phyloP scores from a whole-genome alignment of 2,888 invertebrate species.

The Carpatolechia fugitivella region DNA sequence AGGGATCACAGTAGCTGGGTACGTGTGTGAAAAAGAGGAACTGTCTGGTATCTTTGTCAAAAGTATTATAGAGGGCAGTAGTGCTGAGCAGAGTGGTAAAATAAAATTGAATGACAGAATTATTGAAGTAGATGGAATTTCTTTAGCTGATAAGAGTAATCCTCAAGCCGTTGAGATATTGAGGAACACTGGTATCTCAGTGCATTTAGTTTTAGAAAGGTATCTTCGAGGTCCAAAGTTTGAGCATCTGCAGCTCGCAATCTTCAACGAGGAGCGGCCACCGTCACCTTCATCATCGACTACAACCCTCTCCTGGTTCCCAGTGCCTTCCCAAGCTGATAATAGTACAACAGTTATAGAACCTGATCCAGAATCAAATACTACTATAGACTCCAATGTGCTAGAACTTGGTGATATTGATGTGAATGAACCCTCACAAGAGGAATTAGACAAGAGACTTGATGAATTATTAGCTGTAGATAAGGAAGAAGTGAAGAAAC shows the following conservation, averaged over 20 bases:
- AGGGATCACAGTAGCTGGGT: conserved; percentile 97
- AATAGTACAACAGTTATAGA: conserved; percentile 83
- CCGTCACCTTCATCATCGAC: conserved; percentile 87
- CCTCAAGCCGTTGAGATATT: conserved; percentile 97
- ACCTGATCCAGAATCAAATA: conserved; percentile 88
- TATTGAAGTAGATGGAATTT: conserved; percentile 95
- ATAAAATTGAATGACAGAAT: conserved; percentile 98
- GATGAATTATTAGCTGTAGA: conserved; percentile 79
- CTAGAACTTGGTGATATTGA: conserved; percentile 77
- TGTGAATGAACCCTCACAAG: conserved; percentile 71
- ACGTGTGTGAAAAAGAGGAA: conserved; percentile 98
- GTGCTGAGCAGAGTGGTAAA: conserved; percentile 94
- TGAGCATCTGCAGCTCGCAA: conserved; percentile 93
- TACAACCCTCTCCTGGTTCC: conserved; percentile 91
- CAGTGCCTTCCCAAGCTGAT: conserved; percentile 84
- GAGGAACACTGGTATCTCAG: conserved; percentile 94
- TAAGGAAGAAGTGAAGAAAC: conserved; percentile 84
- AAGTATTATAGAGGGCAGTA: conserved; percentile 97
- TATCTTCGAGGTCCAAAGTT: conserved; percentile 96
- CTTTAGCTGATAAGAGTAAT: conserved; percentile 95
- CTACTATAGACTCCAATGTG: conserved; percentile 88
- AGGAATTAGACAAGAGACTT: conserved; percentile 66
- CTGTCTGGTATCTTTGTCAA: conserved; percentile 99
- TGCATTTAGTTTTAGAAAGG: conserved; percentile 93
- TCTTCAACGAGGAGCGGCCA: conserved; percentile 81